phyloP scores from a whole-genome alignment of 2,113 vertebrate species.

The Anarhynchus alexandrinus region DNA sequence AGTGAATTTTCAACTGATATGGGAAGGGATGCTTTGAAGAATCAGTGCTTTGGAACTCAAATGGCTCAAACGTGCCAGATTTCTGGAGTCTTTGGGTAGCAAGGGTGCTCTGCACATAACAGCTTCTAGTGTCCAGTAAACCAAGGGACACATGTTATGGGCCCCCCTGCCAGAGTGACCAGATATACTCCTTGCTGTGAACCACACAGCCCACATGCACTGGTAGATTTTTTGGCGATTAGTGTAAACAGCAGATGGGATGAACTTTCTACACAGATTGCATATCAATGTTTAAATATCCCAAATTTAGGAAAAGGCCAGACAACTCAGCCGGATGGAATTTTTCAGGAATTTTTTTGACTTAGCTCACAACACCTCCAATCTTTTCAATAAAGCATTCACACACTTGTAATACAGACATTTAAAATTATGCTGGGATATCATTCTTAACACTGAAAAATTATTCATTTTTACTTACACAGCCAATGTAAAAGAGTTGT shows the following conservation, averaged over 20 bases:
- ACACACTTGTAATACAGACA: not conserved
- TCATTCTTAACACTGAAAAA: not conserved
- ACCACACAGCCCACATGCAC: not conserved
- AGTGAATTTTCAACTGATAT: not conserved
- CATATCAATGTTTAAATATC: not conserved
- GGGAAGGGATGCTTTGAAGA: slow-evolving; percentile 7
- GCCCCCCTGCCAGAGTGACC: not conserved
- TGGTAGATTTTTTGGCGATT: not conserved
- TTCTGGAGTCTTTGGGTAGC: not conserved
- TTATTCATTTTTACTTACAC: not conserved
- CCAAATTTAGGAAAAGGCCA: not conserved
- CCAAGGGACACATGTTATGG: not conserved
- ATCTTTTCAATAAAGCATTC: not conserved
- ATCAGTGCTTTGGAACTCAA: slow-evolving; percentile 1
- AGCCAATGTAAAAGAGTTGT: not conserved
- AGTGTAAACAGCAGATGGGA: not conserved
- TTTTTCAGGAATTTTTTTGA: not conserved
- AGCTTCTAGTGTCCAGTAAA: not conserved
- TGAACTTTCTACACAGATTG: not conserved
- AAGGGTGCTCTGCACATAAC: not conserved
- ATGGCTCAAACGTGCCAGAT: not conserved
- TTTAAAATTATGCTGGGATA: not conserved
- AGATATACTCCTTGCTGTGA: not conserved
- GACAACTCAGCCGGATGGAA: not conserved
- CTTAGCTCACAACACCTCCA: not conserved